These are phyloP conservation scores for Drymonia ruficornis DNA, from an alignment of 2,888 invertebrate species.

Conservation along the genomic window DNA sequence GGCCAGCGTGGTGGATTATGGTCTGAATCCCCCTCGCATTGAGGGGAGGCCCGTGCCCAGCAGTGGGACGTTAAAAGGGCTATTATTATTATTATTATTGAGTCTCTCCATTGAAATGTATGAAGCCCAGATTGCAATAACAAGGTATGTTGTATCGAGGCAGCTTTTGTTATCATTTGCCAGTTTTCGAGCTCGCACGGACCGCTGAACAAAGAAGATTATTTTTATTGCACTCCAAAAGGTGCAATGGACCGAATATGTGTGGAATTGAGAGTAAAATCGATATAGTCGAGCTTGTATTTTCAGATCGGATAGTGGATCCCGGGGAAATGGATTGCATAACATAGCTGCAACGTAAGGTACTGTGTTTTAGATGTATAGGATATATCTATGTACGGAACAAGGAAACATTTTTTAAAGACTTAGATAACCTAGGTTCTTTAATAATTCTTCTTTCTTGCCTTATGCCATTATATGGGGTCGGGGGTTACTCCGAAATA, in stretches of 20 bases:
- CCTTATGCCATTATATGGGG: too few relatives aligned
- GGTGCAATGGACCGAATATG: constrained; percentile 73
- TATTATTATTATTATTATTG: too few relatives aligned
- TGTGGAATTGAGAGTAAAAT: constrained; percentile 72
- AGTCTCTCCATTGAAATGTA: constrained; percentile 51
- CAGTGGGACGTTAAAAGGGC: too few relatives aligned
- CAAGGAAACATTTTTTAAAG: too few relatives aligned
- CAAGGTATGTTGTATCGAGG: constrained; percentile 52
- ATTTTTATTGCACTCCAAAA: constrained; percentile 80
- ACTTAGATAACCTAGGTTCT: too few relatives aligned
- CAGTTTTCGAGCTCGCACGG: constrained; percentile 59
- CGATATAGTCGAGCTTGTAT: constrained; percentile 49
- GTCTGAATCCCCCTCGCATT: too few relatives aligned
- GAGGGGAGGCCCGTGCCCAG: too few relatives aligned
- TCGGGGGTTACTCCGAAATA: too few relatives aligned
- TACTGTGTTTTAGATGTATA: too few relatives aligned
- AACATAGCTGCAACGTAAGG: constrained; percentile 2
- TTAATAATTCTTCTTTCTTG: too few relatives aligned
- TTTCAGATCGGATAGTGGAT: constrained; percentile 34
- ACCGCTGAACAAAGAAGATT: constrained; percentile 76
- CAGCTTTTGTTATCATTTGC: constrained; percentile 62
- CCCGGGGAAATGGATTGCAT: constrained; percentile 36
- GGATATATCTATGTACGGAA: too few relatives aligned
- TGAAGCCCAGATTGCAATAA: constrained; percentile 58
- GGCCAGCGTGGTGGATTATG: too few relatives aligned